Percentiles rank a stretch among this genome's conserved stretches.
Evolutionary conservation across 30 jellyfish, hydroid and myxozoan genomes (phyloP).

Genomic region (Aurelia sp.): DNA sequence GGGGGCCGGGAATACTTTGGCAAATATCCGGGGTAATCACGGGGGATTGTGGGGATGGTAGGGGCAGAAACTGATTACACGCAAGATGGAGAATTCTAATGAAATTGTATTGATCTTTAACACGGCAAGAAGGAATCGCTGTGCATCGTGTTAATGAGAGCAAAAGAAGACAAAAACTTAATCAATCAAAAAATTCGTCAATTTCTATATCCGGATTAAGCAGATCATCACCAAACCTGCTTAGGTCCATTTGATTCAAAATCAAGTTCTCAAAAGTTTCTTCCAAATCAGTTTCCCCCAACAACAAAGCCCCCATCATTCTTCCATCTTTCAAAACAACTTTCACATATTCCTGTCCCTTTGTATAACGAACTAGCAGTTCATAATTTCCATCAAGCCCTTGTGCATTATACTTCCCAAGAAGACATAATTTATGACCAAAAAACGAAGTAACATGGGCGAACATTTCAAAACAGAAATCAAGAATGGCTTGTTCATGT

Average conservation of each 20-base stretch:
- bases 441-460: slow-evolving; percentile 93
- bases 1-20: no score
- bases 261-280: slow-evolving; percentile 94
- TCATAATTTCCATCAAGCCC: slow-evolving; percentile 69
- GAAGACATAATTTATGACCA: slow-evolving; percentile 86
- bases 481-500: slow-evolving; percentile 62
- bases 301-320: slow-evolving; percentile 88
- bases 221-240: slow-evolving; percentile 73
- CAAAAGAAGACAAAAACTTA: no score
- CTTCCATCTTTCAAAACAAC: slow-evolving; percentile 77
- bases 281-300: slow-evolving; percentile 97
- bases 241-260: slow-evolving; percentile 83
- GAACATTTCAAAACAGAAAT: slow-evolving; percentile 92
- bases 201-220: slow-evolving; percentile 87
- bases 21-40: no score
- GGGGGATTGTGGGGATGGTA: no score
- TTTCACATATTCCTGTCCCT: slow-evolving; percentile 86
- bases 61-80: no score
- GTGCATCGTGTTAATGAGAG: no score
- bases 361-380: slow-evolving; percentile 65
- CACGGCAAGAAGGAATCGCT: no score
- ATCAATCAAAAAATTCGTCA: slow-evolving; percentile 92
- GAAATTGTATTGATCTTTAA: no score
- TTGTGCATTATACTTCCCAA: slow-evolving; percentile 87
- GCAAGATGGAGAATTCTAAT: no score